Evolutionary conservation across 2,888 invertebrate genomes (phyloP).

Genomic region (Cloeon dipterum): DNA sequence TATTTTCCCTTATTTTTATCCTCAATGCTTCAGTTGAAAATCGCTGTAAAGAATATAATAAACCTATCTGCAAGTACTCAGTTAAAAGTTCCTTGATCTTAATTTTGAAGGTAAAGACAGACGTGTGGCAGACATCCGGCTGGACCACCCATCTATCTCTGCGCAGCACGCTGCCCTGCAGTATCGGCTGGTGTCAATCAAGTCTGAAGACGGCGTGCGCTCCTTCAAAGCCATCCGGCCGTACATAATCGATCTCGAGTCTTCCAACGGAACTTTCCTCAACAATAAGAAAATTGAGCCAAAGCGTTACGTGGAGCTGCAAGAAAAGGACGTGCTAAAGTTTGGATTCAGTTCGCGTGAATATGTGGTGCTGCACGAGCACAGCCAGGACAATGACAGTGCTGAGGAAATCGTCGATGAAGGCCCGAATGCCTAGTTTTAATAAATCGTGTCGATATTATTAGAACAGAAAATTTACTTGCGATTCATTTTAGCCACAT

Average conservation of each 20-base stretch:
- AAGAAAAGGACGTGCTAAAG: constrained; percentile 91
- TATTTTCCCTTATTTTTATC: no score
- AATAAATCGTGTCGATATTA: no score
- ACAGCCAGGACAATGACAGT: constrained; percentile 56
- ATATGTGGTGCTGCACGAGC: constrained; percentile 88
- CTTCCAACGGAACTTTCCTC: constrained; percentile 90
- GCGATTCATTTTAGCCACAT: no score
- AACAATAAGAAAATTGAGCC: constrained; percentile 84
- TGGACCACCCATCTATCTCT: constrained; percentile 98
- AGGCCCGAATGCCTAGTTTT: no score
- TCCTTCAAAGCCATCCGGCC: constrained; percentile 27
- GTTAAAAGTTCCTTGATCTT: no score
- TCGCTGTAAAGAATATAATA: no score
- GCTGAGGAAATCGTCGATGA: constrained; percentile 30
- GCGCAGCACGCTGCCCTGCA: constrained; percentile 97
- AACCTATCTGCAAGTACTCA: no score
- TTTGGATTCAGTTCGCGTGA: constrained; percentile 94
- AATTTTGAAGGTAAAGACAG: constrained; percentile 88
- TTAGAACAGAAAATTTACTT: no score
- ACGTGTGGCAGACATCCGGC: constrained; percentile 80
- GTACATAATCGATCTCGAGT: constrained; percentile 90
- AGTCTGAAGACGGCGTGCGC: constrained; percentile 40
- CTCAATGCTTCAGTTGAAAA: no score
- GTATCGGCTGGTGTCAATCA: constrained; percentile 70
- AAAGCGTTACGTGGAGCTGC: constrained; percentile 75